Evolutionary conservation across 2,888 invertebrate genomes (phyloP), one percentile per base, ranked within the genome.

Genomic region (Panzeria rudis): DNA sequence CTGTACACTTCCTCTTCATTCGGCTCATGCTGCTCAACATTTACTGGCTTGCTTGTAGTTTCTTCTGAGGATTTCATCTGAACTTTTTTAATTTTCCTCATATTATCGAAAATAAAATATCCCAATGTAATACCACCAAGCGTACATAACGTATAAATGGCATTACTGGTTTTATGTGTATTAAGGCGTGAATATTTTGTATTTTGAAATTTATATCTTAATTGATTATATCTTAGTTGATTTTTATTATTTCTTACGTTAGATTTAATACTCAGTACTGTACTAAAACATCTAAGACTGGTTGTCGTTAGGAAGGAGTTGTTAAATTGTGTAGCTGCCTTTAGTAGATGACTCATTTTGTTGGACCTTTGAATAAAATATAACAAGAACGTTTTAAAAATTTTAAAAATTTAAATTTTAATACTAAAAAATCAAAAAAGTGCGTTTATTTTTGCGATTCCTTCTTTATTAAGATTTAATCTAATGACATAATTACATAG

Each of bases 111-210:
- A 4, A 89, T 20, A 41, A 86, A 78, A 69, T 87, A 87, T 13
- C 90, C 90, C 0, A 84, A 85, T 3, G 86, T 86, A 68, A 89
- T 87, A 7, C 90, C 89, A 13, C 85, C 85, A n/a, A 89, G 0
- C 9, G 87, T 79, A 3, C 86, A 64, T 4, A 87, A 54, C 1
- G 85, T 78, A 78, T 87, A 87, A 1, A 87, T 5, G 6, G 29
- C 17, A 25, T 38, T 64, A 23, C 9, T 68, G 8, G 17, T 47
- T 47, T 77, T 77, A 3, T 25, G 2, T 29, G 56, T 56, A 0
- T 59, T 54, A 32, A 32, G 8, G 2, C n/a, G 32, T 0, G 64
- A 61, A 4, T 69, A 68, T 15, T 20, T 64, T 15, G 64, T 13
- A 47, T 72, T 50, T 50, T 81, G 61, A 13, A 80, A 81, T n/a